Evolutionary conservation across 2,888 invertebrate species (phyloP), one percentile per base, ranked within the genome.

Genomic region (Pheosia gnoma): DNA sequence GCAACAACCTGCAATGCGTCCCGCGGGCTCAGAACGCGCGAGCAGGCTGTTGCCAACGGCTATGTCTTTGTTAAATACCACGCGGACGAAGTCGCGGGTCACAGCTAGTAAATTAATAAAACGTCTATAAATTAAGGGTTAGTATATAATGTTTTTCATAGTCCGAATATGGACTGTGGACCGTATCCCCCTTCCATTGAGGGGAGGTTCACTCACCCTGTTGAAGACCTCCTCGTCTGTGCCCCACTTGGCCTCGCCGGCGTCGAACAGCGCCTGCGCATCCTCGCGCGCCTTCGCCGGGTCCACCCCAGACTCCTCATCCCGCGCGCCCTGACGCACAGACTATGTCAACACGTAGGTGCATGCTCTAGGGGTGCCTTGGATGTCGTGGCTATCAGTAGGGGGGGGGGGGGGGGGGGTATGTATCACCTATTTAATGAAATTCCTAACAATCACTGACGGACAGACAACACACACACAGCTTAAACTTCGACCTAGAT

Each of bases 171-270:
- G 11, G 49, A 13, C 13, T 49, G 11, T 47, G 47, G 25, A 2
- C 25, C 25, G 25, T 25, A 25, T 25, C 25, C 25, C 25, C 25
- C 47, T 47, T 9, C n/a, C 10, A 47, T 4, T 11, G 25, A 4
- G 13, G 51, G 51, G 25, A 8, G 5, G 25, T 25, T 25, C 25
- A 65, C 81, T 73, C 45, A 93, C 93, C 78, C 94, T 94, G 71
- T 96, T 96, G 79, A 97, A 96, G 4, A 95, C 94, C 77, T 95
- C 96, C 83, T 96, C 96, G 66, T 96, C 96, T 0, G 97, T 97
- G 45, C 97, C 96, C 82, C 95, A 93, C 85, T 95, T 95, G 58
- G 94, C 95, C 84, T 96, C 96, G 0, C 96, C 97, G 4, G 97
- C 95, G 79, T 95, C 94, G 89, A 94, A 95, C 59, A 96, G 89